phyloP scores from a whole-genome alignment of 2,797 vertebrate species.

The Oryzias sinensis region DNA sequence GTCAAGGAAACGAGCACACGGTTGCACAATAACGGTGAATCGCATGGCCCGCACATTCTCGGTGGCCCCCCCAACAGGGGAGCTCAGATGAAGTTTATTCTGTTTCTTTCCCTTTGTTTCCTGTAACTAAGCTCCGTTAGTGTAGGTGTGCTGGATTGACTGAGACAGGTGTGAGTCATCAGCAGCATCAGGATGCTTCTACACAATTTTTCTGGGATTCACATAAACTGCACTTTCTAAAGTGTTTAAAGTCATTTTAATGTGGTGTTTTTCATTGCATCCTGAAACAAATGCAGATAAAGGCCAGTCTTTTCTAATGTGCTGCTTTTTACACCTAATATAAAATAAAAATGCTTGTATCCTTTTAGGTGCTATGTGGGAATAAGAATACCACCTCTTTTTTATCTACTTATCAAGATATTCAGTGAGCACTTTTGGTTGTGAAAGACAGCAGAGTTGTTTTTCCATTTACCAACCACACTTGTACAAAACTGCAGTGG shows the following conservation, averaged over 20 bases:
- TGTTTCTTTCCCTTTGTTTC: slow-evolving; percentile 37
- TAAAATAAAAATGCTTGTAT: too few relatives aligned
- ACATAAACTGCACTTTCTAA: slow-evolving; percentile 1
- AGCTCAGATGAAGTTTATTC: slow-evolving; percentile 27
- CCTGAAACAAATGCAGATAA: not conserved
- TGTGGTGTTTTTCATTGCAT: slow-evolving; percentile 1
- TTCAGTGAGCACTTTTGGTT: too few relatives aligned
- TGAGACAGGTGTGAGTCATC: slow-evolving; percentile 45
- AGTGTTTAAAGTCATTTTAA: slow-evolving; percentile 2
- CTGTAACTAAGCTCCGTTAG: slow-evolving; percentile 19
- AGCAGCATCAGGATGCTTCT: slow-evolving; percentile 16
- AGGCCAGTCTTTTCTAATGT: not conserved
- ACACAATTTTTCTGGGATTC: slow-evolving; percentile 15
- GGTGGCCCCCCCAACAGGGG: not conserved
- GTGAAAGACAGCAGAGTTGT: too few relatives aligned
- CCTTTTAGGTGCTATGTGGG: too few relatives aligned
- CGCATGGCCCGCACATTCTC: not conserved
- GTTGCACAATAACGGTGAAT: not conserved
- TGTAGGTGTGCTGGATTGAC: slow-evolving; percentile 47
- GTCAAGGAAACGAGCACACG: not conserved
- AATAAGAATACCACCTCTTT: too few relatives aligned
- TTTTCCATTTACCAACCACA: too few relatives aligned
- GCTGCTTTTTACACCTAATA: not conserved
- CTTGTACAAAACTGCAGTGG: too few relatives aligned
- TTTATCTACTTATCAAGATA: too few relatives aligned